Percentiles rank a stretch among this genome's conserved stretches.
Conservation (phyloP, 2,888 invertebrate genomes). For the Erpobdella octoculata region DNA sequence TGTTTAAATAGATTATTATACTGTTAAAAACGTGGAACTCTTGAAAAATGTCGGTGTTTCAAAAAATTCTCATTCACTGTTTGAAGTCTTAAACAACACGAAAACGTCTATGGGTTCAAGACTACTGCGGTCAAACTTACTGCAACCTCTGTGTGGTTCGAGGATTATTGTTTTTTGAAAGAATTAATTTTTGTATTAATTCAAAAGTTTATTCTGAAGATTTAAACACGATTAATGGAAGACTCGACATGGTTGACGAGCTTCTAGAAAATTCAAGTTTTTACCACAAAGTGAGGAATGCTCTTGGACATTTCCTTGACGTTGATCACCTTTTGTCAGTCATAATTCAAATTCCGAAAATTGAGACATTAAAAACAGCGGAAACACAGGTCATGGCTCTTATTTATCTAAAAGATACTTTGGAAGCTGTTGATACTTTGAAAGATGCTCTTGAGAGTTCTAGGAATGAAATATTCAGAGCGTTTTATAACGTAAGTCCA, state of each 20-base stretch:
- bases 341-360: constrained; percentile 47
- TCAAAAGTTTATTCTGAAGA: constrained; percentile 47
- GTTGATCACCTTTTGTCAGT: constrained; percentile 70
- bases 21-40: constrained; percentile 64
- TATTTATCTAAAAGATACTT: constrained; percentile 67
- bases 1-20: constrained; percentile 82
- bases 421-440: constrained; percentile 66
- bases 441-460: constrained; percentile 57
- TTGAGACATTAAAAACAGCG: constrained; percentile 57
- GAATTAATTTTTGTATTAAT: neutral
- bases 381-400: constrained; percentile 72
- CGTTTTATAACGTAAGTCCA: constrained; percentile 59
- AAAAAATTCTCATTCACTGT: constrained; percentile 56
- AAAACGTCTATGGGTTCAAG: constrained; percentile 68
- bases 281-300: constrained; percentile 59
- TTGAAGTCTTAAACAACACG: constrained; percentile 64
- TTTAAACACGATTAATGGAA: constrained; percentile 60
- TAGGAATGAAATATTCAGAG: constrained; percentile 57
- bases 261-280: constrained; percentile 64
- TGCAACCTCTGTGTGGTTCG: constrained; percentile 62
- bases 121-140: constrained; percentile 68
- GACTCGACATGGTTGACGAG: constrained; percentile 70
- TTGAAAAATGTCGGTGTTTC: constrained; percentile 49
- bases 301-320: constrained; percentile 60
- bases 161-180: neutral